Conservation (phyloP, 2,113 vertebrate genomes). For the Bujurquina vittata region DNA sequence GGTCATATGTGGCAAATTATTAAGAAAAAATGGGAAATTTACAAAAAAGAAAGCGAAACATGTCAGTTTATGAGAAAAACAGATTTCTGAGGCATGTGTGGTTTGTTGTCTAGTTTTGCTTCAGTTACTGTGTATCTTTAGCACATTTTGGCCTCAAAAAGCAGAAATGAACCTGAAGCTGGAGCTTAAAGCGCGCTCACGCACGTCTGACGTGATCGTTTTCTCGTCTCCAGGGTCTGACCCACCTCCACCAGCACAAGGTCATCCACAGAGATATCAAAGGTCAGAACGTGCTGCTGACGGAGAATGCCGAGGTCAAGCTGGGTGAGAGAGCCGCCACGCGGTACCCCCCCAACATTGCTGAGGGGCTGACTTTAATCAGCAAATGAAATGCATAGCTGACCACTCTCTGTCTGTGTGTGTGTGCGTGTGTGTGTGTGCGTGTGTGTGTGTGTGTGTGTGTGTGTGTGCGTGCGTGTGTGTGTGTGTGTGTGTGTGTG, state of each 20-base stretch:
- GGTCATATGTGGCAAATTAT: not conserved
- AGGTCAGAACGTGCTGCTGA: slow-evolving; percentile 97
- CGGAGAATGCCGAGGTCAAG: slow-evolving; percentile 98
- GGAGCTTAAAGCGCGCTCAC: not conserved
- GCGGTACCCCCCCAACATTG: too few relatives aligned
- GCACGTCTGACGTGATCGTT: not conserved
- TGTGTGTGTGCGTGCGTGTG: too few relatives aligned
- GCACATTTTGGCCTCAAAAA: not conserved
- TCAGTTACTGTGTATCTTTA: not conserved
- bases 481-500: too few relatives aligned
- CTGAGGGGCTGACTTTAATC: not conserved
- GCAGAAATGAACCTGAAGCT: not conserved
- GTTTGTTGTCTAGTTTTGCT: not conserved
- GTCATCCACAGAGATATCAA: slow-evolving; percentile 99
- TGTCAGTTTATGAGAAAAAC: too few relatives aligned
- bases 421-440: slow-evolving; percentile 22
- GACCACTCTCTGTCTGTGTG: slow-evolving; percentile 16
- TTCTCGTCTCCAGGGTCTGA: slow-evolving; percentile 86
- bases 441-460: slow-evolving; percentile 27
- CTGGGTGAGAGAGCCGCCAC: slow-evolving; percentile 82
- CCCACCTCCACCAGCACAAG: slow-evolving; percentile 98
- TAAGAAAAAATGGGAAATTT: too few relatives aligned
- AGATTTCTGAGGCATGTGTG: not conserved
- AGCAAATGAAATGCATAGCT: rapidly evolving
- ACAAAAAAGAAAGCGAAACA: not conserved